Evolutionary conservation across 2,797 vertebrate genomes (phyloP).

Genomic region (Eremophila alpestris): DNA sequence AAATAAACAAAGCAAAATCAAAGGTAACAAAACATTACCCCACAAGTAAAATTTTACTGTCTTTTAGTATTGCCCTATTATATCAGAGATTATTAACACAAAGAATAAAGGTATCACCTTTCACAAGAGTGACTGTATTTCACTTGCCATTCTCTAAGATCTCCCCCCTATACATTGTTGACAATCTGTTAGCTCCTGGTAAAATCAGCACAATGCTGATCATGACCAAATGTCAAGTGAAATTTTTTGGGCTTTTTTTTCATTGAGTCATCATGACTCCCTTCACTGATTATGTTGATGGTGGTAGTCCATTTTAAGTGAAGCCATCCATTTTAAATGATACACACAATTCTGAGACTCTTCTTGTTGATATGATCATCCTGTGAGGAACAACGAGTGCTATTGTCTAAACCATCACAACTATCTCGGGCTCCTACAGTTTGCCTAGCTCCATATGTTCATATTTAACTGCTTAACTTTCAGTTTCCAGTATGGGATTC

Average conservation of each 20-base stretch:
- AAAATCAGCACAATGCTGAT: not conserved
- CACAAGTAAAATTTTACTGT: not conserved
- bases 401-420: not conserved
- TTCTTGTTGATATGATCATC: not conserved
- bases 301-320: not conserved
- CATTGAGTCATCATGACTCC: not conserved
- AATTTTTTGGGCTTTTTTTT: not conserved
- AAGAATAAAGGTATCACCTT: not conserved
- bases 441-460: constrained; percentile 23
- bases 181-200: not conserved
- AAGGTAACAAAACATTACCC: not conserved
- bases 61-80: not conserved
- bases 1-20: not conserved
- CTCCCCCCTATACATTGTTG: not conserved
- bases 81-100: not conserved
- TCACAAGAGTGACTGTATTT: not conserved
- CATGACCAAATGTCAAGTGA: not conserved
- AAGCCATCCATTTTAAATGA: not conserved
- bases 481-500: constrained; percentile 16
- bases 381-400: not conserved
- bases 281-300: not conserved
- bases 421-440: not conserved
- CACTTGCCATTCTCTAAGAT: not conserved
- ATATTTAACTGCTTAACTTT: constrained; percentile 39
- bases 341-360: not conserved